A percentile compares a stretch with the other conserved stretches of the same genome.
These are phyloP conservation scores for Callyntrura guangdongensis DNA, from an alignment of 2,888 invertebrate genomes.

Conservation along the genomic window DNA sequence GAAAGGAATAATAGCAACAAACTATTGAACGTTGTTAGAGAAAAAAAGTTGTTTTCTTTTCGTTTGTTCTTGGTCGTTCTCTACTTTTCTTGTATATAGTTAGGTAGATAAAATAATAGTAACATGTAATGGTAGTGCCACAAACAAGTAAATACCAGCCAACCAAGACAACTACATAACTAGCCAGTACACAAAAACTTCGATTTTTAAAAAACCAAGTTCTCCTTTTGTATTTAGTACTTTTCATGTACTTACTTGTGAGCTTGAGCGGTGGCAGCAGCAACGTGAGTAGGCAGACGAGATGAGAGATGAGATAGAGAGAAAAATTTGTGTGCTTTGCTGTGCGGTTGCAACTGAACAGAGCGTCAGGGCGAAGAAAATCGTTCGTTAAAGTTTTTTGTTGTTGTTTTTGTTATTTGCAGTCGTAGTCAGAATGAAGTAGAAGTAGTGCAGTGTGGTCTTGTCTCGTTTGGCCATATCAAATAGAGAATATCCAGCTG, in stretches of 20 bases:
- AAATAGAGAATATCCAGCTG: slow-evolving; percentile 42
- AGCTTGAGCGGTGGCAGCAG: slow-evolving; percentile 7
- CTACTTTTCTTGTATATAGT: neutral
- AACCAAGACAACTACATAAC: too few species aligned
- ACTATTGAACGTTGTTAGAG: slow-evolving; percentile 8
- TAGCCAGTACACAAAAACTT: neutral
- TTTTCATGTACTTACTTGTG: neutral
- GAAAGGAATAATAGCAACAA: neutral
- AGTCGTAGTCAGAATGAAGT: neutral
- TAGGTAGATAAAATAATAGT: neutral
- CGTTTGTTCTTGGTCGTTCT: neutral
- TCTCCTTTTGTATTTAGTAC: neutral
- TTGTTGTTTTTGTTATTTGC: slow-evolving; percentile 47
- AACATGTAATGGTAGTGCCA: neutral
- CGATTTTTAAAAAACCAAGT: neutral
- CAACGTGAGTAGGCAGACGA: slow-evolving; percentile 1
- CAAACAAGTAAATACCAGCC: neutral
- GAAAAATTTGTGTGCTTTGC: slow-evolving; percentile 56
- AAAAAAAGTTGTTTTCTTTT: neutral
- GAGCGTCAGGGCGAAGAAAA: neutral
- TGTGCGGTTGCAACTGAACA: neutral
- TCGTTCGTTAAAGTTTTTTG: slow-evolving; percentile 24
- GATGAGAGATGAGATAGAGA: neutral
- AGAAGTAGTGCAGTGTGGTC: neutral
- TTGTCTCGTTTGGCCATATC: slow-evolving; percentile 25